phyloP scores from a whole-genome alignment of 2,797 vertebrate genomes.

The Chloroceryle inda region DNA sequence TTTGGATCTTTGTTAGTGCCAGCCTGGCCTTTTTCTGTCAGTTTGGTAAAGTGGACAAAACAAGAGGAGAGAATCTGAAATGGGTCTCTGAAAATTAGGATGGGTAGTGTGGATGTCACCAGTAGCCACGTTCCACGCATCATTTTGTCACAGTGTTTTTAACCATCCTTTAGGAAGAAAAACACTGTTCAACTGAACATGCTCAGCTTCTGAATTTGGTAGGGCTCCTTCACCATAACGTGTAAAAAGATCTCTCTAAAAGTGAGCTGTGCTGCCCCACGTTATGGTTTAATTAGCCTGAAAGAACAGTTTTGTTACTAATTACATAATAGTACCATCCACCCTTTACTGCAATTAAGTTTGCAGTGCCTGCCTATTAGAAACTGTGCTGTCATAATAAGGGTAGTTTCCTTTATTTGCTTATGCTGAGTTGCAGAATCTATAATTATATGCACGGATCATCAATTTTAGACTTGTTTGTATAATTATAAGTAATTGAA shows the following conservation, averaged over 20 bases:
- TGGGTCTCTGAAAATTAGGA: neutral
- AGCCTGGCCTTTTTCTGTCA: neutral
- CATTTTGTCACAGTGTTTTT: neutral
- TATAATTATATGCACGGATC: slow-evolving; percentile 62
- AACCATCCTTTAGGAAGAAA: neutral
- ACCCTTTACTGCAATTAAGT: slow-evolving; percentile 69
- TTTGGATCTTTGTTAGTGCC: neutral
- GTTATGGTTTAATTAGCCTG: slow-evolving; percentile 30
- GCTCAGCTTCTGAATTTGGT: neutral
- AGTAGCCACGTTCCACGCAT: neutral
- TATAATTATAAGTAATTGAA: slow-evolving; percentile 77
- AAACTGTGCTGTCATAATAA: slow-evolving; percentile 63
- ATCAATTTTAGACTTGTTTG: slow-evolving; percentile 74
- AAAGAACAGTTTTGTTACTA: slow-evolving; percentile 51
- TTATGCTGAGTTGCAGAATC: slow-evolving; percentile 59
- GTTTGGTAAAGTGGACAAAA: neutral
- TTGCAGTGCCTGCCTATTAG: slow-evolving; percentile 59
- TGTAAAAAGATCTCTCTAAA: neutral
- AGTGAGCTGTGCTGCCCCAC: neutral
- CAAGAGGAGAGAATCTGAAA: neutral
- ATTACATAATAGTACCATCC: slow-evolving; percentile 40
- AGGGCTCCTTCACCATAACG: neutral
- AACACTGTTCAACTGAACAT: neutral
- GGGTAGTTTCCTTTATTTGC: slow-evolving; percentile 64
- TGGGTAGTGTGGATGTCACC: neutral